A percentile compares a stretch with the other conserved stretches of the same genome.
Conservation (phyloP, 2,113 vertebrate species). For the Antennarius striatus region DNA sequence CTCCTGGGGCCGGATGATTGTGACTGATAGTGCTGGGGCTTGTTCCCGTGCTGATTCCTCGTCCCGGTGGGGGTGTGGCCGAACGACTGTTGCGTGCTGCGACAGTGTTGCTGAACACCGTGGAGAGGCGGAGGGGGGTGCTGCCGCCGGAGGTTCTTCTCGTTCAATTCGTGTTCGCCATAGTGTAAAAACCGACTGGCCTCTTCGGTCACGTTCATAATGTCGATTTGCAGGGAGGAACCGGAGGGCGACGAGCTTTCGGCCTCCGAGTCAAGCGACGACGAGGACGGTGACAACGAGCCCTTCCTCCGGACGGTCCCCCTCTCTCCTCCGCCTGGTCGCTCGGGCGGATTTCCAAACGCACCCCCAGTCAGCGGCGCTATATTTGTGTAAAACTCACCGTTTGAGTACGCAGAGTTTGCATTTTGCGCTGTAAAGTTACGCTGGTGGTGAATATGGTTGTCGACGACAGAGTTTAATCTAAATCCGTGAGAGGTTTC, state of each 20-base stretch:
- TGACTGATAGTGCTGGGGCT: constrained; percentile 58
- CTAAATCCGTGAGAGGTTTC: constrained; percentile 89
- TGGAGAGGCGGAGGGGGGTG: constrained; percentile 45
- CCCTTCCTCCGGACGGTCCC: constrained; percentile 69
- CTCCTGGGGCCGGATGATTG: constrained; percentile 85
- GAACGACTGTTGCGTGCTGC: constrained; percentile 69
- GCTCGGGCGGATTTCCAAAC: constrained; percentile 65
- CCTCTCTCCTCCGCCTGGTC: constrained; percentile 51
- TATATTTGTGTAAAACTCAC: constrained; percentile 72
- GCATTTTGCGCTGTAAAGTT: constrained; percentile 75
- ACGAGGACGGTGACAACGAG: constrained; percentile 74
- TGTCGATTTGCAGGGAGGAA: constrained; percentile 68
- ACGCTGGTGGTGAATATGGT: constrained; percentile 72
- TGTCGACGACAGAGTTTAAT: constrained; percentile 69
- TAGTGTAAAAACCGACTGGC: constrained; percentile 57
- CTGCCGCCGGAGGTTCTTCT: constrained; percentile 56
- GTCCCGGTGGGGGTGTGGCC: constrained; percentile 75
- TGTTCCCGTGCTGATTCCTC: constrained; percentile 73
- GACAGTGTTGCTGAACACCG: constrained; percentile 61
- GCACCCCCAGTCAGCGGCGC: constrained; percentile 39
- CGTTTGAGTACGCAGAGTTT: constrained; percentile 76
- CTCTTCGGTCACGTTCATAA: constrained; percentile 65
- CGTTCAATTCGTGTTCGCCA: constrained; percentile 63
- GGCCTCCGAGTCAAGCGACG: constrained; percentile 76
- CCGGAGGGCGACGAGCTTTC: constrained; percentile 70